phyloP scores from a whole-genome alignment of 2,113 vertebrate genomes.

The Ochotona curzoniae region DNA sequence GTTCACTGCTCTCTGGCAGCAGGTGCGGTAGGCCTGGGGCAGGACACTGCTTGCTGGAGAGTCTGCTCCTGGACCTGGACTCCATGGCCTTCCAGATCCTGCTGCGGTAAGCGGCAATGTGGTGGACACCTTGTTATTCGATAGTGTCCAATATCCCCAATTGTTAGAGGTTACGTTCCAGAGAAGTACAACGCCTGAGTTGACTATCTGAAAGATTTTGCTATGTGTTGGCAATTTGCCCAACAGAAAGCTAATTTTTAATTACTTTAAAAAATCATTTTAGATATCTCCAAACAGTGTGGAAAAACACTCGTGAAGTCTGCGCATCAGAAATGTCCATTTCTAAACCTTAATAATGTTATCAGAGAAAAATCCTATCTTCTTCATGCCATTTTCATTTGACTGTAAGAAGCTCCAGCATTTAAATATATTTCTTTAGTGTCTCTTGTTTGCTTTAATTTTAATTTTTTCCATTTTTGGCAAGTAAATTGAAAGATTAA shows the following conservation, averaged over 20 bases:
- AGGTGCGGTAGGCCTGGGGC: background rate
- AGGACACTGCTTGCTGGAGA: accelerated
- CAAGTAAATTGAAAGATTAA: constrained; percentile 18
- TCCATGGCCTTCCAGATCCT: background rate
- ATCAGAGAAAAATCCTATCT: background rate
- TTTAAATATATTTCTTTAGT: background rate
- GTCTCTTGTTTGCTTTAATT: background rate
- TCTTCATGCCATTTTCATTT: background rate
- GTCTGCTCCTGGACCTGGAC: accelerated
- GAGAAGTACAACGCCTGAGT: background rate
- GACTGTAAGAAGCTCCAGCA: background rate
- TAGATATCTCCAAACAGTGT: background rate
- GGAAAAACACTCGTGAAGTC: background rate
- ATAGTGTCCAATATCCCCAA: background rate
- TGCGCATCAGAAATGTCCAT: background rate
- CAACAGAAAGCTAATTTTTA: background rate
- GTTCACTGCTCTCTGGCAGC: background rate
- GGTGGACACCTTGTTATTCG: background rate
- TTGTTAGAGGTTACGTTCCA: background rate
- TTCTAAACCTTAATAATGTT: background rate
- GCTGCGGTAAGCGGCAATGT: background rate
- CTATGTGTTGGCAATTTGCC: background rate
- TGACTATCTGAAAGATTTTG: background rate
- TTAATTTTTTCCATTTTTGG: background rate
- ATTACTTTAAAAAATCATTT: background rate